Base-by-base conservation (phyloP, 2,888 invertebrate species). In the Drosophila vallismaia region DNA sequence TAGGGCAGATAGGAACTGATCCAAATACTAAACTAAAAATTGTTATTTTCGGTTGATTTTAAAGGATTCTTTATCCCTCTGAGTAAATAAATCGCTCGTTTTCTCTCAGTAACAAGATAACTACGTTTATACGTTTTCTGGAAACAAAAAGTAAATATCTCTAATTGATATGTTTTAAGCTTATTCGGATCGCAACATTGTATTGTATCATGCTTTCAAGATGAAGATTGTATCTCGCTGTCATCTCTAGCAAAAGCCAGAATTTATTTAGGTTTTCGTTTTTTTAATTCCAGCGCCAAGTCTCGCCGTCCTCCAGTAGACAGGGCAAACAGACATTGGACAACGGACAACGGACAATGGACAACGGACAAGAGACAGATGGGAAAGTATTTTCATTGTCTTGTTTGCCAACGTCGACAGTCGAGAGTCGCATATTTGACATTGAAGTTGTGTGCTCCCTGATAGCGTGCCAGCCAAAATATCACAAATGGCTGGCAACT, bases 311-410 rank as follows among this genome's bases (percentile, higher is more conserved):
- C 38, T 59, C 36, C 63, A 45, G 56, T 76, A 76, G 79, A 72
- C 84, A 74, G 29, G 29, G 58, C 66, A 75, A 48, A 73, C 58
- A 70, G 14, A 10, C 38, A 12, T 12, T 24, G 19, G 42, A 40
- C n/a, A 28, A 4, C 2, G 46, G 29, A 33, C 28, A 5, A 9
- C 4, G 4, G 26, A 26, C 42, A 26, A 28, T 9, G 29, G 19
- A 40, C 49, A 26, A 38, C 8, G 44, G 50, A 45, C 56, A 56
- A 57, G 62, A 54, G 53, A 54, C 70, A 70, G 73, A 70, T 70
- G 62, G 59, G 69, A 44, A 71, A 85, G 87, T 68, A 85, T 84
- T 84, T 86, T 82, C 82, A 86, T 86, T 86, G 84, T 84, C 84
- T 84, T 84, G 85, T 76, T 86, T 84, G 82, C 80, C 76, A 86